Evolutionary conservation across 1,140 invertebrate species (phyloP), one percentile per base, ranked within the genome.

Genomic region (Manduca sexta): DNA sequence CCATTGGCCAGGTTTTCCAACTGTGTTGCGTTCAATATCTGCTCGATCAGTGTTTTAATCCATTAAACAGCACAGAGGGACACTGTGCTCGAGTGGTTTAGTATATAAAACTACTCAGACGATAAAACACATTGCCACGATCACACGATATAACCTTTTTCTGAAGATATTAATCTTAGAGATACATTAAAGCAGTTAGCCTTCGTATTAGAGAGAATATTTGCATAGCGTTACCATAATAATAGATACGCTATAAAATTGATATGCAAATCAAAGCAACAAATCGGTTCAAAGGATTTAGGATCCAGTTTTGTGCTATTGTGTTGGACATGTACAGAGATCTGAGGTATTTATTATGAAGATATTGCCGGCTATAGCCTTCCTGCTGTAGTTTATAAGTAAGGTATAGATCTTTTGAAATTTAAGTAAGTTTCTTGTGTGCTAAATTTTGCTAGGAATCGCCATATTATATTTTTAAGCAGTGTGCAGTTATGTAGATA

Each of bases 181-280:
- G 18, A 4, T 47, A 17, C 33, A 13, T 17, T 21, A 16, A 46
- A 64, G 53, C 26, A 52, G 53, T 54, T 52, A 42, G 48, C 57
- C 58, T 64, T 61, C 61, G 44, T 54, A 52, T 60, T 55, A 54
- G 56, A 58, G 48, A 39, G 49, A 59, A 46, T 55, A 60, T 56
- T 61, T 52, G 50, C 56, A 56, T 64, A 60, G 51, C 52, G 48
- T 53, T 64, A 56, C 52, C 61, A 60, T 60, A 65, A 38, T 53
- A 52, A 62, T 45, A 52, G 56, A 56, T 51, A 51, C 50, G 59
- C 59, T 64, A 61, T 61, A 59, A 55, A 51, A 59, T 57, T 54
- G 38, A 56, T 60, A 68, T 64, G 59, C 52, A 64, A 67, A 67
- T 65, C 18, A 18, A 65, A 60, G 50, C 65, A 65, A 58, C 61